Conservation (phyloP, 2,888 invertebrate genomes). For the Heliconius sara region DNA sequence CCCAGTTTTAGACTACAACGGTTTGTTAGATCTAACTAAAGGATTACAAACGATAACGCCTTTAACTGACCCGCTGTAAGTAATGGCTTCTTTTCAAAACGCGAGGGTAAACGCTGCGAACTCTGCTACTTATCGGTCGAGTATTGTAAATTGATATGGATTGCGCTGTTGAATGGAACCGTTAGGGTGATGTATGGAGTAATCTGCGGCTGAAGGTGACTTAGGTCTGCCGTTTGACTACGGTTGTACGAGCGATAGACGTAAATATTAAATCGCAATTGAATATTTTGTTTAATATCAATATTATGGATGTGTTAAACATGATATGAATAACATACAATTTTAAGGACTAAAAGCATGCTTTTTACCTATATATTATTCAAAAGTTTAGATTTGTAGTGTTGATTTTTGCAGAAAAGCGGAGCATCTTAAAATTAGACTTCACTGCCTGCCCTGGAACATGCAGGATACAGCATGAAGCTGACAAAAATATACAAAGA, state of each 20-base stretch:
- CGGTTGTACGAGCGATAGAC: neutral
- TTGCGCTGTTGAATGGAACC: slow-evolving; percentile 45
- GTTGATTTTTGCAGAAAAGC: neutral
- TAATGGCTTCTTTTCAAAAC: slow-evolving; percentile 19
- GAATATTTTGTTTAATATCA: neutral
- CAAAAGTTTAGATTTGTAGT: too few relatives aligned
- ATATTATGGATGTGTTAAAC: too few relatives aligned
- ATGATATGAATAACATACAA: too few relatives aligned
- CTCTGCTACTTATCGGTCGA: slow-evolving; percentile 41
- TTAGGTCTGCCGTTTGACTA: slow-evolving; percentile 2
- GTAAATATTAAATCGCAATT: neutral
- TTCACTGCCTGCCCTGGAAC: neutral
- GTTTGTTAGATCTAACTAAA: neutral
- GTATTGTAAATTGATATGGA: slow-evolving; percentile 48
- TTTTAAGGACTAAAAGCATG: too few relatives aligned
- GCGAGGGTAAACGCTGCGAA: slow-evolving; percentile 19
- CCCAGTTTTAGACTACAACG: neutral
- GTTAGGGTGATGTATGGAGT: slow-evolving; percentile 45
- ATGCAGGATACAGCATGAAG: neutral
- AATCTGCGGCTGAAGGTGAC: slow-evolving; percentile 37
- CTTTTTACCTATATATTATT: too few relatives aligned
- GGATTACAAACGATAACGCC: neutral
- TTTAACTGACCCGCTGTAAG: neutral
- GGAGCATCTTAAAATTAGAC: neutral
- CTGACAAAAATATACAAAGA: neutral